Evolutionary conservation across 2,888 invertebrate genomes (phyloP).

Genomic region (Apodemia mormo): DNA sequence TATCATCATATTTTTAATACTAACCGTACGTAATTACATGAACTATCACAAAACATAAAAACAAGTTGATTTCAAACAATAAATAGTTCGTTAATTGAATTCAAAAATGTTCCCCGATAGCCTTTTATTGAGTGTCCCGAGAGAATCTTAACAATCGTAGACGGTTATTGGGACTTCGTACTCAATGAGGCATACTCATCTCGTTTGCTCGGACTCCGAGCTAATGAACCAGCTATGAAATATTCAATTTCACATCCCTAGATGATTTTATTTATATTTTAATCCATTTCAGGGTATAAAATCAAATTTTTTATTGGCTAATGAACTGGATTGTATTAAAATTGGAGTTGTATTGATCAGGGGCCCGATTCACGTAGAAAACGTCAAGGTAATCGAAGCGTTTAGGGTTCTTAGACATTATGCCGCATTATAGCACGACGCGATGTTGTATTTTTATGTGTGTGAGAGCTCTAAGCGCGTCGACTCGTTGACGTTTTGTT

Average conservation of each 20-base stretch:
- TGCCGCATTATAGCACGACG: too few species aligned
- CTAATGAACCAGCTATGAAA: constrained; percentile 40
- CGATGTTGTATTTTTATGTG: too few species aligned
- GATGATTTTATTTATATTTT: constrained; percentile 31
- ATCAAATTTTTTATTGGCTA: neutral
- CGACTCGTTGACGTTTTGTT: too few species aligned
- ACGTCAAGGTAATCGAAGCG: too few species aligned
- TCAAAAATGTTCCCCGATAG: constrained; percentile 27
- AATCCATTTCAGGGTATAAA: constrained; percentile 27
- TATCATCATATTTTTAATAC: too few species aligned
- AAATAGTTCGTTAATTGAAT: constrained; percentile 30
- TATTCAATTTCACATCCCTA: constrained; percentile 39
- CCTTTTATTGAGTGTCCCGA: constrained; percentile 30
- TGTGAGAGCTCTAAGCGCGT: too few species aligned
- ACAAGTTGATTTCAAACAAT: neutral
- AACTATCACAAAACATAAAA: too few species aligned
- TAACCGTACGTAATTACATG: too few species aligned
- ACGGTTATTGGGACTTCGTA: constrained; percentile 36
- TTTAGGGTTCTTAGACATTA: too few species aligned
- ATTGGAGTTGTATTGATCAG: too few species aligned
- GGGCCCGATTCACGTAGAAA: too few species aligned
- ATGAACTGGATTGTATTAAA: too few species aligned
- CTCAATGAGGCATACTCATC: constrained; percentile 41
- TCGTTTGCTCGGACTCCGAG: constrained; percentile 37
- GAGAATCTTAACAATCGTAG: constrained; percentile 37